phyloP scores from a whole-genome alignment of 2,888 invertebrate genomes.

The Cryptus viduatorius region DNA sequence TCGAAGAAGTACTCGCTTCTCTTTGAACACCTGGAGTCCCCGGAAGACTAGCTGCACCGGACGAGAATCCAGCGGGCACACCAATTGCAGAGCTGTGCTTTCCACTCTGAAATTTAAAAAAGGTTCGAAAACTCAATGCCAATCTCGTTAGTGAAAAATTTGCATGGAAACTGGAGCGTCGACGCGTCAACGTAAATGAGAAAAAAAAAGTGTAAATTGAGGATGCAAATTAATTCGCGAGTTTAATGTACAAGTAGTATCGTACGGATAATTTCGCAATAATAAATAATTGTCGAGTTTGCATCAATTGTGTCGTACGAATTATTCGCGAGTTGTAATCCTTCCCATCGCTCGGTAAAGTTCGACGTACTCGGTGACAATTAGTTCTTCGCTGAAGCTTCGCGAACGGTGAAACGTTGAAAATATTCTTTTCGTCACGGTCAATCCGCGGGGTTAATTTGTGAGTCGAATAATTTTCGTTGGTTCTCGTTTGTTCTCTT shows the following conservation, averaged over 20 bases:
- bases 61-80: slow-evolving; percentile 87
- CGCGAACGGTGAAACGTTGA: slow-evolving; percentile 58
- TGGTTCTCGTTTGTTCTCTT: slow-evolving; percentile 31
- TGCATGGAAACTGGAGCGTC: neutral
- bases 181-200: neutral
- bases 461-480: slow-evolving; percentile 63
- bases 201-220: slow-evolving; percentile 15
- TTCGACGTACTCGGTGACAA: slow-evolving; percentile 43
- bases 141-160: neutral
- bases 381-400: slow-evolving; percentile 39
- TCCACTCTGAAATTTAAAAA: slow-evolving; percentile 86
- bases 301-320: slow-evolving; percentile 45
- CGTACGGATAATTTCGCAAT: slow-evolving; percentile 52
- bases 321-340: slow-evolving; percentile 57
- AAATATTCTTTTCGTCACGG: slow-evolving; percentile 49
- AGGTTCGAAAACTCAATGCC: slow-evolving; percentile 28
- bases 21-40: slow-evolving; percentile 87
- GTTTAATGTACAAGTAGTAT: slow-evolving; percentile 39
- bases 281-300: slow-evolving; percentile 57
- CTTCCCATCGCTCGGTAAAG: slow-evolving; percentile 14
- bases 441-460: slow-evolving; percentile 60
- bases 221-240: slow-evolving; percentile 37
- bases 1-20: slow-evolving; percentile 88
- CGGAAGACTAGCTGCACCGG: slow-evolving; percentile 90
- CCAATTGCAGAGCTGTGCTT: slow-evolving; percentile 87